Evolutionary conservation across 2,888 invertebrate species (phyloP).

Genomic region (Desoria tigrina): DNA sequence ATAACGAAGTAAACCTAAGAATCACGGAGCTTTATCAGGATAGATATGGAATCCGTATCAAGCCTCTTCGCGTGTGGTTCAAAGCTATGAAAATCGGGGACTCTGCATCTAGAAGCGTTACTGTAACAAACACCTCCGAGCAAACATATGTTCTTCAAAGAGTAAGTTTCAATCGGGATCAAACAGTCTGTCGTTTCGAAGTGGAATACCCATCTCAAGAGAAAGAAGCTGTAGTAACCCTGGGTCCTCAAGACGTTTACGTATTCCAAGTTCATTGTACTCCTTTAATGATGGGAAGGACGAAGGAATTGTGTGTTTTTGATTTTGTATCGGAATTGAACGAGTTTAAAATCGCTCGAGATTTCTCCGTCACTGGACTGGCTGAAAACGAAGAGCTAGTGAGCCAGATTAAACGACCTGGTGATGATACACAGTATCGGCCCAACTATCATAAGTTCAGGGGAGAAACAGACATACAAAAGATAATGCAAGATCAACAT

Average conservation of each 20-base stretch:
- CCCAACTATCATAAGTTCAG: slow-evolving; percentile 23
- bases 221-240: slow-evolving; percentile 56
- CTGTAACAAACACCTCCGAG: slow-evolving; percentile 33
- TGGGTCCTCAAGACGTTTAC: slow-evolving; percentile 59
- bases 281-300: slow-evolving; percentile 65
- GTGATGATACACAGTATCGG: not conserved
- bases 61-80: slow-evolving; percentile 30
- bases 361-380: slow-evolving; percentile 62
- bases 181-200: slow-evolving; percentile 39
- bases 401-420: not conserved
- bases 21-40: slow-evolving; percentile 30
- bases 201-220: slow-evolving; percentile 25
- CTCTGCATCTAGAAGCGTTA: slow-evolving; percentile 13
- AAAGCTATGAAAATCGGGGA: slow-evolving; percentile 26
- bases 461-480: slow-evolving; percentile 24
- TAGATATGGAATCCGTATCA: slow-evolving; percentile 38
- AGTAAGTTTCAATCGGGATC: slow-evolving; percentile 30
- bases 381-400: slow-evolving; percentile 36
- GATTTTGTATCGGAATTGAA: too few species aligned
- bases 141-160: slow-evolving; percentile 6
- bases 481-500: slow-evolving; percentile 30
- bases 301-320: slow-evolving; percentile 66
- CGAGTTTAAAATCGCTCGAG: slow-evolving; percentile 65
- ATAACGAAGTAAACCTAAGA: slow-evolving; percentile 13
- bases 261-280: slow-evolving; percentile 61